Evolutionary conservation across 2,888 invertebrate genomes (phyloP), one percentile per base, ranked within the genome.

Genomic region (Hydroisotoma schaefferi): DNA sequence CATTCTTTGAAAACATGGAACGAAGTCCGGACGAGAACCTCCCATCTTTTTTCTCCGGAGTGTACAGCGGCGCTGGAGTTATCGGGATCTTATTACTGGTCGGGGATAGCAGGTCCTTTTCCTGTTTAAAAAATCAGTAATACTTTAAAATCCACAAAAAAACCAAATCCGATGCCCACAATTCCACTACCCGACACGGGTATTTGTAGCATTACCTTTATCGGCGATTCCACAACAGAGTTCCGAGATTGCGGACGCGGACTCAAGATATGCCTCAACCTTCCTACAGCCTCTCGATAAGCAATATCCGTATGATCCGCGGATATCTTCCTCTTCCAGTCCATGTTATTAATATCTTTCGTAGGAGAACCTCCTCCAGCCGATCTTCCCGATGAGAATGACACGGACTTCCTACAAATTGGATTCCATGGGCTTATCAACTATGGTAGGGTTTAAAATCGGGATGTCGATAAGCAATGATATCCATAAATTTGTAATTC

Each of bases 261-360:
- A 33, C 67, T 72, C 3, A 70, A 58, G 58, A 70, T 69, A 73
- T 87, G 85, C 75, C 88, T 83, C 52, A 91, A 78, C 63, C 89
- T 85, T 0, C 86, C 85, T 3, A 90, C 90, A 15, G 90, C 90
- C 76, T 90, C 90, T 70, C 87, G 85, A 74, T 91, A 90, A 5
- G 89, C 89, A 72, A 86, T 81, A 75, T 90, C 90, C 0, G 89
- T 90, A 73, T 90, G 90, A 77, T 90, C 88, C 53, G 74, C 68
- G 2, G 87, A 84, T 72, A 82, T 81, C 67, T 79, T 81, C 75
- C 83, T 82, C 71, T 80, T 72, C 55, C 75, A 65, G 52, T 83
- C 82, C 78, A 81, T 80, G 25, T 67, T 61, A 18, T 55, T 65
- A 25, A 6, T 43, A 18, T 53, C 43, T 26, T 53, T 53, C 20